These are phyloP conservation scores for Linyphia triangularis DNA, from an alignment of 2,888 invertebrate species.

Conservation along the genomic window DNA sequence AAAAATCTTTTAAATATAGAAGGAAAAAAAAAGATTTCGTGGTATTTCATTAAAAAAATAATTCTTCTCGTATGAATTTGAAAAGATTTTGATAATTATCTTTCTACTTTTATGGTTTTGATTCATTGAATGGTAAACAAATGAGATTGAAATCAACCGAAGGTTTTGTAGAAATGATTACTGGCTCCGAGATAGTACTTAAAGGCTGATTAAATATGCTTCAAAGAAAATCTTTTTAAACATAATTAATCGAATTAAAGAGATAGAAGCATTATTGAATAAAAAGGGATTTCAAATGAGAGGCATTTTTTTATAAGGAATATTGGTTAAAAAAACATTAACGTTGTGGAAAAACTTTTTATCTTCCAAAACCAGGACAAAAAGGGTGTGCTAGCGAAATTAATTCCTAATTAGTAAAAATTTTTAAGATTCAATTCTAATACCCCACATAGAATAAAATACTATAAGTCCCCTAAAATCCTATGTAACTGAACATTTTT, in stretches of 20 bases:
- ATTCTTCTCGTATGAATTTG: background rate
- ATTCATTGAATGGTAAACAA: background rate
- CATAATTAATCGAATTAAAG: background rate
- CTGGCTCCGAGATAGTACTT: background rate
- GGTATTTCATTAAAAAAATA: background rate
- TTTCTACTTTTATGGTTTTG: background rate
- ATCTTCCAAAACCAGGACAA: no score
- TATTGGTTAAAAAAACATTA: no score
- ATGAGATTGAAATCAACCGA: background rate
- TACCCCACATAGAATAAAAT: no score
- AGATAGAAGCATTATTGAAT: background rate
- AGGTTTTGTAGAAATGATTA: background rate
- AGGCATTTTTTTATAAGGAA: no score
- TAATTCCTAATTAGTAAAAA: no score
- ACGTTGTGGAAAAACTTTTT: no score
- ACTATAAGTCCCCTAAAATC: no score
- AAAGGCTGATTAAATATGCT: background rate
- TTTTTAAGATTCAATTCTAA: no score
- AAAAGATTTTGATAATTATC: slow-evolving; percentile 26
- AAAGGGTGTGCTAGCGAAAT: no score
- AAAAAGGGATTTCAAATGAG: background rate
- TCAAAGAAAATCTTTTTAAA: background rate
- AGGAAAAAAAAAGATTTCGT: background rate
- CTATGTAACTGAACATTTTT: no score
- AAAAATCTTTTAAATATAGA: background rate